Evolutionary conservation across 2,113 vertebrate genomes (phyloP).

Genomic region (Lota lota): DNA sequence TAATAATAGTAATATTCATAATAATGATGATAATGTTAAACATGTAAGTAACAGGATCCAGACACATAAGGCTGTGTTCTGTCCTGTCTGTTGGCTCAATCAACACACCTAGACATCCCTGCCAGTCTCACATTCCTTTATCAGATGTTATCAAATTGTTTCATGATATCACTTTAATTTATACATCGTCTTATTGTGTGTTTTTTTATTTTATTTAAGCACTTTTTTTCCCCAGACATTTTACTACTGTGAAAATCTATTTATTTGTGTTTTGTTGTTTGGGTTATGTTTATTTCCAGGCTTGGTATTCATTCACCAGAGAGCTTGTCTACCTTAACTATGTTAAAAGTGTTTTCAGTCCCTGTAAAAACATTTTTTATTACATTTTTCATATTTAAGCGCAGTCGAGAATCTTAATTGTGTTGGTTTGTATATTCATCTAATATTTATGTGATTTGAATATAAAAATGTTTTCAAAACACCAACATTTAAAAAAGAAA

Average conservation of each 20-base stretch:
- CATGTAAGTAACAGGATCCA: slow-evolving; percentile 33
- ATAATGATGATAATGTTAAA: no score
- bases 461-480: not conserved
- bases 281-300: slow-evolving; percentile 4
- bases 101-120: slow-evolving; percentile 2
- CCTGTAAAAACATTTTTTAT: slow-evolving; percentile 42
- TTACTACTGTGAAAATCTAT: slow-evolving; percentile 44
- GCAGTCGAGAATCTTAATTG: not conserved
- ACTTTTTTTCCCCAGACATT: slow-evolving; percentile 31
- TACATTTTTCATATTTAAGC: not conserved
- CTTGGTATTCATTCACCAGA: not conserved
- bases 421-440: slow-evolving; percentile 16
- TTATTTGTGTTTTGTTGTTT: slow-evolving; percentile 38
- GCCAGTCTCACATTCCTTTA: slow-evolving; percentile 22
- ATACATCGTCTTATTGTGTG: slow-evolving; percentile 19
- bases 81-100: slow-evolving; percentile 5
- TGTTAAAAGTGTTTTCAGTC: slow-evolving; percentile 16
- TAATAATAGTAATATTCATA: no score
- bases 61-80: slow-evolving; percentile 12
- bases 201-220: slow-evolving; percentile 31
- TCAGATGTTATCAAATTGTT: slow-evolving; percentile 16
- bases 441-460: not conserved
- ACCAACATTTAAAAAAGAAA: slow-evolving; percentile 8
- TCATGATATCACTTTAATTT: slow-evolving; percentile 22
- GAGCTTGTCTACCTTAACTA: slow-evolving; percentile 20